Evolutionary conservation across 2,113 vertebrate genomes (phyloP), one percentile per base, ranked within the genome.

Genomic region (Laticauda laticaudata): DNA sequence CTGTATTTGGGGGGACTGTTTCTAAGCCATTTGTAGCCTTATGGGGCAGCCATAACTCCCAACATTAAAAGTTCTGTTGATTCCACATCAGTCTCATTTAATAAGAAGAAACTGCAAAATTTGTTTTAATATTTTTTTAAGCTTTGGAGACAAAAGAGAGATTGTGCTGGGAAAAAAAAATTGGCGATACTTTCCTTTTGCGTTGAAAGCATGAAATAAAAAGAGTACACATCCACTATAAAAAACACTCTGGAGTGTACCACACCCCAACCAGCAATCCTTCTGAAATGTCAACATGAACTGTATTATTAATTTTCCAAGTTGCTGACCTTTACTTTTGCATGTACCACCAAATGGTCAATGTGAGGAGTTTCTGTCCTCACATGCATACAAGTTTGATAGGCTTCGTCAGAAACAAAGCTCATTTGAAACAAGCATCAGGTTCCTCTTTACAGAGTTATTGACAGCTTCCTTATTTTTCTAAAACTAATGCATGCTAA

Each of bases 231-330:
- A 55, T 91, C 91, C 0, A 0, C 89, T 91, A 90, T 91, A 93
- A 54, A 87, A 21, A 39, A 91, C 39, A 91, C 18, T 75, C 59
- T 57, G 61, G 53, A 88, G 43, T 75, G 51, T 75, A 86, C 86
- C 61, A 94, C 5, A 0, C 91, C 93, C 81, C 93, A 93, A 93
- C 34, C 90, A 96, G 81, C 94, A 93, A 93, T 95, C 92, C 93
- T 93, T 94, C 93, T n/a, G 51, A 97, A 96, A 97, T 81, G 92
- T 91, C 95, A 96, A 95, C 90, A 57, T 0, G 11, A 94, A 92
- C 90, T 93, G 48, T 61, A 94, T 11, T 6, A 95, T 75, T 91
- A 94, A 91, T 96, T 97, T 96, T 95, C 94, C 94, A 94, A 94
- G 95, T 92, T 95, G 81, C 39, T 91, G 7, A 95, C 93, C 87